Percentiles rank a stretch among this genome's conserved stretches.
Conservation (phyloP, 2,113 vertebrate genomes). For the Phaethornis superciliosus region DNA sequence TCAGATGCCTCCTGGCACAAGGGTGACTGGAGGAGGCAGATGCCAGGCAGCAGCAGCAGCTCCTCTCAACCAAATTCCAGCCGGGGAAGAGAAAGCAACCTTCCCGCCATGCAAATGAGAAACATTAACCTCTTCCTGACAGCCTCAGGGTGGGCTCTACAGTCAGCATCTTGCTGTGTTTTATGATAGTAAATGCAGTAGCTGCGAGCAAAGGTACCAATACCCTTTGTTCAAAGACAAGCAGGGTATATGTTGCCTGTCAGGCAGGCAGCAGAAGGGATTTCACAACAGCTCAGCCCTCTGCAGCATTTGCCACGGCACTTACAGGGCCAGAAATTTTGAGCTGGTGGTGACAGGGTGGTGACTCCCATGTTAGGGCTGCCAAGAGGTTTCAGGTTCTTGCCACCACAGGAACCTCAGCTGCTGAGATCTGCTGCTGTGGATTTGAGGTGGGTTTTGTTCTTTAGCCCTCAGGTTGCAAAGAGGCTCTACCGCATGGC, state of each 20-base stretch:
- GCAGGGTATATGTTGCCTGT: no score
- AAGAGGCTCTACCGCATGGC: background rate
- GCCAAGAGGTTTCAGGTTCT: background rate
- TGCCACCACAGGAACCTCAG: background rate
- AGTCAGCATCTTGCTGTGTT: fast-evolving
- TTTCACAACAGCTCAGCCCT: background rate
- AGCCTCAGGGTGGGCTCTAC: background rate
- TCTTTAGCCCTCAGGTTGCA: background rate
- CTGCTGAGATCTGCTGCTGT: background rate
- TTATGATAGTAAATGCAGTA: background rate
- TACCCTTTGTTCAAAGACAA: background rate
- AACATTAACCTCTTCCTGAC: background rate
- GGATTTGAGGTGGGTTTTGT: background rate
- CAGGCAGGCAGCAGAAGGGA: background rate
- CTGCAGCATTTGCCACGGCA: background rate
- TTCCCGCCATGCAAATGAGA: background rate
- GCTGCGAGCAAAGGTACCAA: background rate
- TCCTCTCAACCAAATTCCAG: background rate
- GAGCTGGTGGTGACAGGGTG: background rate
- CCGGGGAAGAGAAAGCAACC: background rate
- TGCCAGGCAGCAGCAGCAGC: background rate
- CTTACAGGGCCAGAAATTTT: background rate
- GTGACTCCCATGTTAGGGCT: background rate
- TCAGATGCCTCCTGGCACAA: background rate
- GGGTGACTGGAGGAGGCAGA: background rate